Percentiles rank a stretch among this genome's conserved stretches.
These are phyloP conservation scores for Chymomyza costata DNA, from an alignment of 1,140 invertebrate genomes.

Conservation along the genomic window DNA sequence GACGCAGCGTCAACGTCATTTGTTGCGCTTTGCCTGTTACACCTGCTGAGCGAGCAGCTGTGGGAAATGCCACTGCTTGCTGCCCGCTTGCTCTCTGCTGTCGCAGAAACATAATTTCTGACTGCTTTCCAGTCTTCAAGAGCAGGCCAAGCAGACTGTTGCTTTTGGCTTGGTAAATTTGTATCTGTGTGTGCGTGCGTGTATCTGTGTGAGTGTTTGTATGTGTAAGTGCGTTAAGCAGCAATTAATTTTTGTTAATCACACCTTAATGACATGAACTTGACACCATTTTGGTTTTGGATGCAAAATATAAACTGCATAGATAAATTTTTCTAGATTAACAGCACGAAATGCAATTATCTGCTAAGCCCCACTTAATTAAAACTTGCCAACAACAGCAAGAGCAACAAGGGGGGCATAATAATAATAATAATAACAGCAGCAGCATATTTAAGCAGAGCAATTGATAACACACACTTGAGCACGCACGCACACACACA, in stretches of 20 bases:
- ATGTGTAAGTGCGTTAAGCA: constrained; percentile 45
- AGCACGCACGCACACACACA: too few species aligned
- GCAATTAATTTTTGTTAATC: constrained; percentile 71
- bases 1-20: constrained; percentile 41
- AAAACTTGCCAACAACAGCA: constrained; percentile 32
- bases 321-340: constrained; percentile 48
- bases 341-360: constrained; percentile 16
- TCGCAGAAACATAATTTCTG: constrained; percentile 7
- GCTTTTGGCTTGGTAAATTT: constrained; percentile 11
- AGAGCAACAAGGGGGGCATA: too few species aligned
- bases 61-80: too few species aligned
- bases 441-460: too few species aligned
- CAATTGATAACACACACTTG: too few species aligned
- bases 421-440: too few species aligned
- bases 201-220: constrained; percentile 5
- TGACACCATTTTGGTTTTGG: constrained; percentile 48
- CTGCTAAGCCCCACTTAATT: too few species aligned
- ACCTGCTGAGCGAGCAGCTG: too few species aligned
- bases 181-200: neutral
- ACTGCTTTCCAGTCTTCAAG: constrained; percentile 40
- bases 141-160: constrained; percentile 40
- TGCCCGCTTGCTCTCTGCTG: constrained; percentile 4
- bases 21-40: constrained; percentile 45
- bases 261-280: constrained; percentile 71
- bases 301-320: constrained; percentile 25